Evolutionary conservation across 2,113 vertebrate species (phyloP).

Genomic region (Cinclus mexicanus): DNA sequence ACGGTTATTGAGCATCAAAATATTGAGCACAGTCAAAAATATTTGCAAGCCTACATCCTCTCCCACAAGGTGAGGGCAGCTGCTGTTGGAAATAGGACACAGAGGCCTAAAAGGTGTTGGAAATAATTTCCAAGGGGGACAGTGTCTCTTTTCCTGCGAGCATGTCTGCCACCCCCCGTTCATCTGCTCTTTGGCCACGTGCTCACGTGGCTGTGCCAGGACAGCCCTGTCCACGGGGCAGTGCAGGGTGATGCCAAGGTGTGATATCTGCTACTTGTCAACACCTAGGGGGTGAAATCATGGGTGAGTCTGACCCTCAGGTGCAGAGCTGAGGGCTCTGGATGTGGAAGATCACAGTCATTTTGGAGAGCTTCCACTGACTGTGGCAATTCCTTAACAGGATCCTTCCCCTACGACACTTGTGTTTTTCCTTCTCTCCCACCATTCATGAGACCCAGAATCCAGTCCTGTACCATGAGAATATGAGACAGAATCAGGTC

Average conservation of each 20-base stretch:
- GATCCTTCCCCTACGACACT: background rate
- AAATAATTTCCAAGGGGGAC: background rate
- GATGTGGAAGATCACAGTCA: background rate
- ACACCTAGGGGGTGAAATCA: background rate
- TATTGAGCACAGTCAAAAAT: background rate
- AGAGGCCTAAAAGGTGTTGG: background rate
- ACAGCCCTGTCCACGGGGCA: background rate
- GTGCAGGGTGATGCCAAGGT: background rate
- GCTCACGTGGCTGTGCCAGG: background rate
- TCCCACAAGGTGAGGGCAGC: background rate
- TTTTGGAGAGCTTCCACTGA: background rate
- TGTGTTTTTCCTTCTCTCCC: background rate
- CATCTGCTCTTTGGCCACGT: background rate
- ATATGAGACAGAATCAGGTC: background rate
- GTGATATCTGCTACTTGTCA: background rate
- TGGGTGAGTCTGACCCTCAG: background rate
- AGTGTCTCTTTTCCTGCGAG: background rate
- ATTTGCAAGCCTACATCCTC: background rate
- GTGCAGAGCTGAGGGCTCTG: background rate
- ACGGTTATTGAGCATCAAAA: background rate
- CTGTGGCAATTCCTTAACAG: background rate
- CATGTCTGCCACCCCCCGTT: background rate
- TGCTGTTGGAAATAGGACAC: background rate
- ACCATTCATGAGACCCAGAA: background rate
- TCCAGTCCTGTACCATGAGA: background rate